Conservation (phyloP, 2,113 vertebrate genomes). For the Baryphthengus martii region DNA sequence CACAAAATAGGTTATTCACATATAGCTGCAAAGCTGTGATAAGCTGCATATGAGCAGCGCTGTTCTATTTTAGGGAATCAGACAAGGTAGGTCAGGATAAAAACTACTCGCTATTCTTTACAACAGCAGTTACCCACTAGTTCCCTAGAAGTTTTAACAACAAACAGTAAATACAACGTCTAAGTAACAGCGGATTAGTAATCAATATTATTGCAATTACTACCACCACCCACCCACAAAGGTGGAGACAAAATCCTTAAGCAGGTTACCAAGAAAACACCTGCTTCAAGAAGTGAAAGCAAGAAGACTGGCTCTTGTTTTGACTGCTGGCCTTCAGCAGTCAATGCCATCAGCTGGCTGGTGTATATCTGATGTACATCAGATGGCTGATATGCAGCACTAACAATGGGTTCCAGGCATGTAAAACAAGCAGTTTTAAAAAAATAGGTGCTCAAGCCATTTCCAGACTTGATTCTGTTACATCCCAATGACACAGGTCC, state of each 20-base stretch:
- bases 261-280: neutral
- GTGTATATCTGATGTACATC: too few relatives aligned
- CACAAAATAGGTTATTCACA: constrained; percentile 63
- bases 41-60: neutral
- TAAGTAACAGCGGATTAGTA: neutral
- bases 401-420: neutral
- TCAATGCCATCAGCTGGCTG: neutral
- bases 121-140: neutral
- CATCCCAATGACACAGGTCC: neutral
- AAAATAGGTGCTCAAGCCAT: neutral
- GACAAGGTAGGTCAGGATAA: constrained; percentile 55
- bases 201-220: neutral
- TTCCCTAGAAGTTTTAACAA: neutral
- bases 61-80: constrained; percentile 51
- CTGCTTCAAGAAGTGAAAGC: constrained; percentile 7
- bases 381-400: neutral
- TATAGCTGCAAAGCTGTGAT: neutral
- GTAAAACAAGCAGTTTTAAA: neutral
- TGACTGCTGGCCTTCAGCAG: neutral
- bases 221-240: neutral
- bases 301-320: constrained; percentile 13
- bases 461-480: neutral
- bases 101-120: neutral
- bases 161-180: neutral
- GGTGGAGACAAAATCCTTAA: neutral